A percentile compares a stretch with the other conserved stretches of the same genome.
phyloP scores from a whole-genome alignment of 2,888 invertebrate genomes.

The Lymantria dispar region DNA sequence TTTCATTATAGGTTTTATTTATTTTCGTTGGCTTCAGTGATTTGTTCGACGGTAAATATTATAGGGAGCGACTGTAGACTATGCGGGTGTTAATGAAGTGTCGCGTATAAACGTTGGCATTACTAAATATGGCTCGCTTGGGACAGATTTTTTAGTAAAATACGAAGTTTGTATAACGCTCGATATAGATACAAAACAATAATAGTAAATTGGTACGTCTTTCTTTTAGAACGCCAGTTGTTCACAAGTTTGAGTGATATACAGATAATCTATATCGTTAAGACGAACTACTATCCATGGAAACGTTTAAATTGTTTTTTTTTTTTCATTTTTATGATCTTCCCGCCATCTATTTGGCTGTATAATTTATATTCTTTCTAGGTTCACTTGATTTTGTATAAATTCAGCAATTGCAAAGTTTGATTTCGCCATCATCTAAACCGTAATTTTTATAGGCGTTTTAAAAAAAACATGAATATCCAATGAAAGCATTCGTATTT shows the following conservation, averaged over 20 bases:
- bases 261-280: too few species aligned
- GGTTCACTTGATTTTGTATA: too few species aligned
- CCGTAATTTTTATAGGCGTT: too few species aligned
- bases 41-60: slow-evolving; percentile 71
- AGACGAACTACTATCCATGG: too few species aligned
- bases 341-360: too few species aligned
- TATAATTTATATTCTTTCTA: too few species aligned
- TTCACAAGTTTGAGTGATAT: not conserved
- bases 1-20: slow-evolving; percentile 70
- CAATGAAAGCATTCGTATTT: too few species aligned
- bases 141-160: slow-evolving; percentile 41
- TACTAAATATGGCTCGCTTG: slow-evolving; percentile 37
- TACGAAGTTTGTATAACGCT: slow-evolving; percentile 20
- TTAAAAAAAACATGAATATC: too few species aligned
- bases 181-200: slow-evolving; percentile 21
- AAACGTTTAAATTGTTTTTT: too few species aligned
- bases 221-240: not conserved
- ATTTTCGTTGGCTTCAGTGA: slow-evolving; percentile 69
- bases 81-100: slow-evolving; percentile 59
- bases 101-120: slow-evolving; percentile 36
- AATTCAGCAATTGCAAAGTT: too few species aligned
- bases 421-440: too few species aligned
- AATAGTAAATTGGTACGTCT: slow-evolving; percentile 10
- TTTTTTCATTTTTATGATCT: too few species aligned
- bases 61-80: slow-evolving; percentile 33